A percentile compares a stretch with the other conserved stretches of the same genome.
Conservation (phyloP, 2,113 vertebrate genomes). For the Lampris incognitus region DNA sequence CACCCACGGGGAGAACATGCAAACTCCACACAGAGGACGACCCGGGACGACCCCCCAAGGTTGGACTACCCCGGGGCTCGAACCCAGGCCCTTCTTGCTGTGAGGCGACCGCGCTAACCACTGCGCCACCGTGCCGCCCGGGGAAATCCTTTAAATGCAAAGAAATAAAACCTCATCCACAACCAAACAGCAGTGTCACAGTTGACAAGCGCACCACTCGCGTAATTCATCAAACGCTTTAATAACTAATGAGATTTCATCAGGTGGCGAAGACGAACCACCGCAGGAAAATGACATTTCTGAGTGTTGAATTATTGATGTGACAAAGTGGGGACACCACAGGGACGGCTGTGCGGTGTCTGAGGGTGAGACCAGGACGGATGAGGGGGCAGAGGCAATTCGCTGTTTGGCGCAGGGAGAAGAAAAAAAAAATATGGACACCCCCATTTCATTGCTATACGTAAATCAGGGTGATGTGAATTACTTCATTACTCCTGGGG, state of each 20-base stretch:
- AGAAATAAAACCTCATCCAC: conserved; percentile 13
- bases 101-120: too few relatives aligned
- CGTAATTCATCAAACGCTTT: conserved; percentile 42
- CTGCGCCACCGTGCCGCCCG: too few relatives aligned
- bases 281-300: conserved; percentile 33
- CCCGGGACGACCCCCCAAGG: too few relatives aligned
- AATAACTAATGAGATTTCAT: conserved; percentile 47
- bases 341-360: conserved; percentile 43
- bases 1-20: too few relatives aligned
- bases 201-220: conserved; percentile 29
- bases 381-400: conserved; percentile 31
- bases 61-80: too few relatives aligned
- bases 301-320: conserved; percentile 35
- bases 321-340: conserved; percentile 36
- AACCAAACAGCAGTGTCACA: conserved; percentile 4
- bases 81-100: too few relatives aligned
- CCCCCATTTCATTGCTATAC: conserved; percentile 32
- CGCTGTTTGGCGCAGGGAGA: neutral
- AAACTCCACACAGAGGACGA: too few relatives aligned
- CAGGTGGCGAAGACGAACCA: neutral
- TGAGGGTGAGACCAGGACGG: conserved; percentile 34
- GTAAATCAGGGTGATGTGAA: conserved; percentile 58
- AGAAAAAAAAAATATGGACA: conserved; percentile 9
- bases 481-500: conserved; percentile 47
- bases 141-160: conserved; percentile 3